Evolutionary conservation across 2,797 vertebrate genomes (phyloP), one percentile per base, ranked within the genome.

Genomic region (Spatula versicolor): DNA sequence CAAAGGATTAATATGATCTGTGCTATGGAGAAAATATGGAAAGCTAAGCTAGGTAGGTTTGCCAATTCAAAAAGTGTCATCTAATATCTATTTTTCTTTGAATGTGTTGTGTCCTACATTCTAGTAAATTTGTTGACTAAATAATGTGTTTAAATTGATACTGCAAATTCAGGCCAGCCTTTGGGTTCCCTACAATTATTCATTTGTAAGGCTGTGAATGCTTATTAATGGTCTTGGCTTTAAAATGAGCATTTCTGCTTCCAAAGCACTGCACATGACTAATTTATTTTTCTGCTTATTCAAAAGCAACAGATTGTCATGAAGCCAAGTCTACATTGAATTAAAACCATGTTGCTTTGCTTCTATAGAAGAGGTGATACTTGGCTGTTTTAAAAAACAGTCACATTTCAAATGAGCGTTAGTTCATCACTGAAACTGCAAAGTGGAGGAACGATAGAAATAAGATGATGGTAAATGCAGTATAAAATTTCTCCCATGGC

Each of bases 201-300:
- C 46, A 84, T 81, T 68, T 77, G 64, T 64, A 72, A 55, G 50
- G 9, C 69, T 89, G 55, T 62, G 74, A 83, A 82, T 90, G 55
- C 56, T 90, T 96, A 89, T 87, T 93, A 92, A 93, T 75, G 56
- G 55, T 72, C 35, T 93, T 13, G 22, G 83, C 78, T 87, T 88
- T 48, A 86, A 46, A 80, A 72, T 0, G 7, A 94, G 30, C 31
- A 13, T 81, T 83, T 95, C 50, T 84, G 64, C 79, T 79, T 83
- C 83, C 86, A 86, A 83, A 88, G 79, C 59, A 71, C 66, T 54
- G 72, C 81, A 66, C 60, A 21, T 86, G 80, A 91, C 69, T 72
- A 60, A 88, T 83, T 82, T 77, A 63, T 91, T 93, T 91, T 93
- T 66, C 79, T 92, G 74, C 69, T 95, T 85, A 64, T 94, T 92